Base-by-base conservation (phyloP, 2,888 invertebrate species). In the Meliscaeva auricollis region DNA sequence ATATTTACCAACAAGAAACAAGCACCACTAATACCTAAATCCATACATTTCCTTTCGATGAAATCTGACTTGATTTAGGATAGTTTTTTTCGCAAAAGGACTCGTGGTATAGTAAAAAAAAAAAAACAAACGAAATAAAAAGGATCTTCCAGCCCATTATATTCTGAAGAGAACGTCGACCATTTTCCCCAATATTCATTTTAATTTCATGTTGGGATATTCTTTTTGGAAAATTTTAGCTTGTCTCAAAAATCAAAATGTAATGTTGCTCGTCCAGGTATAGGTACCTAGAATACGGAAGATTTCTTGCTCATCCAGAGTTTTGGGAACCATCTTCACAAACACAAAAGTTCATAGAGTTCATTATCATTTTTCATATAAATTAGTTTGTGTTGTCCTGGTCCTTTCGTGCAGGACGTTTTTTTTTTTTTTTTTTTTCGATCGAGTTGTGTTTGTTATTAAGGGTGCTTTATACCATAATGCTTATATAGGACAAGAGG, bases 291-390 rank as follows among this genome's bases (percentile, higher is more conserved):
- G 9, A 46, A 3, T 30, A 41, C 0, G 17, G 30, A 22, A 48
- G 46, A 56, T 41, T 79, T 17, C 35, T 56, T 69, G 38, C 15
- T 9, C 11, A 15, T 22, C 11, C 32, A 35, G 13, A 38, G 11
- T 58, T 20, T 17, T 17, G 35, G 17, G 26, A 32, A 64, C 38
- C 22, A 20, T 41, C 22, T 9, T 44, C 4, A n/a, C n/a, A 60
- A 15, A 62, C 32, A 81, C 17, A 85, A 72, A 77, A 85, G 76
- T 77, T 77, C 81, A 77, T 77, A 54, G 72, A 85, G 81, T 85
- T 77, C 85, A 81, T 85, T 77, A 72, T 85, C 85, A 81, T 85
- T 77, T 75, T 85, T 81, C 72, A 85, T 84, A 76, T 54, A 32
- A 26, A 48, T 50, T 54, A 46, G 79, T 66, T 54, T 50, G 41